phyloP scores from a whole-genome alignment of 1,140 invertebrate species.

The Contarinia nasturtii region DNA sequence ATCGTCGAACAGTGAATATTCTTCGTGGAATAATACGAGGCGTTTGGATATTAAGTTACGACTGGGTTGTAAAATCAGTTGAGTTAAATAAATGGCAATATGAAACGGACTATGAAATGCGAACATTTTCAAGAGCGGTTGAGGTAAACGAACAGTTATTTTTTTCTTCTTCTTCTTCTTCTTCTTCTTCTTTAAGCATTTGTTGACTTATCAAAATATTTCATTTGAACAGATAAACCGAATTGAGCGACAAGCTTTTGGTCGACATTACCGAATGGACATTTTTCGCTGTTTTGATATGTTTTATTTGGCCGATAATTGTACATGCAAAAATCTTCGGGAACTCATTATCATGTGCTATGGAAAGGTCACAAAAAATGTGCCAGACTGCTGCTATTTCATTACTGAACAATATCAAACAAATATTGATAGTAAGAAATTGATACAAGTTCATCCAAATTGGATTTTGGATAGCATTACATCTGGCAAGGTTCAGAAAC shows the following conservation, averaged over 20 bases:
- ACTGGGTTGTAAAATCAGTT: conserved; percentile 29
- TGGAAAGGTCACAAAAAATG: conserved; percentile 20
- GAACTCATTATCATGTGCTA: conserved; percentile 27
- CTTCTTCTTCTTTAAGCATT: neutral
- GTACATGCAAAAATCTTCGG: conserved; percentile 22
- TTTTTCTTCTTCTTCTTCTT: neutral
- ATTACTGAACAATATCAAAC: conserved; percentile 23
- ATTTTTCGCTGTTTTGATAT: conserved; percentile 25
- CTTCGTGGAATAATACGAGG: conserved; percentile 30
- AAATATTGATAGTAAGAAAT: conserved; percentile 6
- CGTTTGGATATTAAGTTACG: conserved; percentile 30
- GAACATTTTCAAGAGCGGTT: conserved; percentile 24
- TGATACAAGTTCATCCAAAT: conserved; percentile 20
- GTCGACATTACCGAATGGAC: conserved; percentile 24
- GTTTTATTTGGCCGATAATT: conserved; percentile 25
- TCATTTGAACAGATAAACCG: conserved; percentile 24
- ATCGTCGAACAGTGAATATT: conserved; percentile 31
- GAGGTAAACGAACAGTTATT: neutral
- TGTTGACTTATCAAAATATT: conserved; percentile 3
- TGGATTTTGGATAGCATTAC: conserved; percentile 28
- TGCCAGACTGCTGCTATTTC: conserved; percentile 24
- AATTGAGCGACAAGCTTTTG: conserved; percentile 28
- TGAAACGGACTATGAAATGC: conserved; percentile 30
- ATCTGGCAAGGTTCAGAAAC: conserved; percentile 15
- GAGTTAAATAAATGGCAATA: conserved; percentile 26